These are phyloP conservation scores for Sorex fumeus DNA, from an alignment of 2,113 vertebrate genomes.

Conservation along the genomic window DNA sequence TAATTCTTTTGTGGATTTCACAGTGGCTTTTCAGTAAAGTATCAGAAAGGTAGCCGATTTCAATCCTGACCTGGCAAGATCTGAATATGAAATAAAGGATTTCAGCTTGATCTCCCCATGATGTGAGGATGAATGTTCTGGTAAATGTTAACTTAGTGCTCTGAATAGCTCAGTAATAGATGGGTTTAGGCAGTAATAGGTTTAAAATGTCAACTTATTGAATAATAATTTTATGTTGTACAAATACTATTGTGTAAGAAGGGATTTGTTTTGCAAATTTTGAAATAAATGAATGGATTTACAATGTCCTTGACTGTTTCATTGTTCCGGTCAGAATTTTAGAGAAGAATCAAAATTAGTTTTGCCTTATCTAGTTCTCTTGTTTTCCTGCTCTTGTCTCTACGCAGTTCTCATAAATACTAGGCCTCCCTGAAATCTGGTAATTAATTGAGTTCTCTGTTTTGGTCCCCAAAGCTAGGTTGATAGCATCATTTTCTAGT, in stretches of 20 bases:
- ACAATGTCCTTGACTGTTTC: conserved; percentile 90
- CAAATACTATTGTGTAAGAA: conserved; percentile 90
- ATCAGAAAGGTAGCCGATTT: conserved; percentile 92
- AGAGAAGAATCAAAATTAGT: conserved; percentile 85
- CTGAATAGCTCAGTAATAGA: conserved; percentile 94
- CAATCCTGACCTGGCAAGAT: conserved; percentile 92
- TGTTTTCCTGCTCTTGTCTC: conserved; percentile 77
- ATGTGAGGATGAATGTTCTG: conserved; percentile 91
- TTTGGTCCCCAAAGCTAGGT: conserved; percentile 72
- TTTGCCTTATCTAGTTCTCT: conserved; percentile 79
- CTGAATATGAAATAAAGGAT: conserved; percentile 95
- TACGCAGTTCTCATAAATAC: conserved; percentile 70
- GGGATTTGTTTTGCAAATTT: conserved; percentile 94
- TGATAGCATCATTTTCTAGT: conserved; percentile 74
- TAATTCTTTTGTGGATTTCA: conserved; percentile 93
- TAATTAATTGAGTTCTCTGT: conserved; percentile 67
- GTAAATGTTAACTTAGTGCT: conserved; percentile 94
- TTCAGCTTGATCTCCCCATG: conserved; percentile 92
- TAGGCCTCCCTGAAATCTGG: conserved; percentile 72
- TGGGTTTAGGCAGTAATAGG: conserved; percentile 92
- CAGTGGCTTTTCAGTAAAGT: conserved; percentile 91
- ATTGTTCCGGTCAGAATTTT: conserved; percentile 86
- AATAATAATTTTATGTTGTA: conserved; percentile 93
- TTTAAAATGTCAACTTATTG: conserved; percentile 95
- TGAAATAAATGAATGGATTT: conserved; percentile 93